Base-by-base conservation (phyloP, 1,140 invertebrate genomes). In the Psix sp. region DNA sequence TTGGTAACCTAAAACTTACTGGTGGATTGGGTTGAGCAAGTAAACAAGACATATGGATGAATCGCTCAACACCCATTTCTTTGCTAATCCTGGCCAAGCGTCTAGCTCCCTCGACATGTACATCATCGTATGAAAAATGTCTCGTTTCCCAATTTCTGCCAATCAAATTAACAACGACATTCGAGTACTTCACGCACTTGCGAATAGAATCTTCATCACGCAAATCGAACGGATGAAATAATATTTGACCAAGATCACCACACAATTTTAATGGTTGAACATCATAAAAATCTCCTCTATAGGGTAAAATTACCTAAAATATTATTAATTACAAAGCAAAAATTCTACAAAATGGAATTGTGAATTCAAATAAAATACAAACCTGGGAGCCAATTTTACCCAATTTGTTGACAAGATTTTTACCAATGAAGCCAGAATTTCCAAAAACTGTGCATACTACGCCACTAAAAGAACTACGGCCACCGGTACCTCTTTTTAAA, bases 371-470 rank as follows among this genome's bases (percentile, higher is more conserved):
- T 33, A n/a, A 10, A 33, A 10, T 6, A 3, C 38, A 39, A 46
- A 70, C 93, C 90, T 96, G 95, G 2, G 91, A 91, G 20, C 95
- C 95, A 71, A 90, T 91, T 88, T 94, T 97, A 80, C 96, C 97
- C 17, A 99, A 86, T 80, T 91, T 91, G 80, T 97, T 98, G 77
- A 93, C 92, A 11, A 99, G 89, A 88, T 93, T 91, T 45, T 90
- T 86, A 0, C 97, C 98, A 5, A 99, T 81, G 78, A 96, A 96
- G 6, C 98, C 98, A 45, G 90, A 92, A 31, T 91, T 90, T 21
- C 98, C 98, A 88, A 99, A 99, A 1, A 99, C 92, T n/a, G 98
- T 99, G 6, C 95, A 96, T 3, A 99, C 95, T 60, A 95, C 91
- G 0, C 98, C 98, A 88, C 94, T 99, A 81, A 99, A 99, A 78